phyloP scores from a whole-genome alignment of 2,797 vertebrate genomes.

The Phoebastria nigripes region DNA sequence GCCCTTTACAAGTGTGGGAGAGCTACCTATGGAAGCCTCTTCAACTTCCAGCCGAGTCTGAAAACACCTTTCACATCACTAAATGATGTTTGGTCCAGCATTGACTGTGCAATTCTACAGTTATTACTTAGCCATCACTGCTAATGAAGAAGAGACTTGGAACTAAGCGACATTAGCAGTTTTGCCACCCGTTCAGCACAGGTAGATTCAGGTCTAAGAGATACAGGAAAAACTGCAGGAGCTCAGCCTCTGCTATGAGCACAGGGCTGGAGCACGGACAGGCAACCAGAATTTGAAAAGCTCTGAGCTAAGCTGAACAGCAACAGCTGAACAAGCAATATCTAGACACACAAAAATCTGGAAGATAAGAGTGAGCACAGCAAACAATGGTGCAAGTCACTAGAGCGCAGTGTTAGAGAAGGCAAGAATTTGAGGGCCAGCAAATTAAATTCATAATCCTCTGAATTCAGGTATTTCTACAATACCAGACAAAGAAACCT shows the following conservation, averaged over 20 bases:
- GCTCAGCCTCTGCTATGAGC: neutral
- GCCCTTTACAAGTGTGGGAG: neutral
- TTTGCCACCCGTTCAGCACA: neutral
- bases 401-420: constrained; percentile 21
- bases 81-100: neutral
- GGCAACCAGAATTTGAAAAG: neutral
- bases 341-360: neutral
- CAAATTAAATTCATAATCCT: neutral
- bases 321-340: constrained; percentile 48
- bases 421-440: neutral
- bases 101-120: neutral
- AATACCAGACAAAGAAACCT: neutral
- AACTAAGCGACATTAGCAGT: neutral
- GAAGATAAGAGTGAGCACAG: constrained; percentile 22
- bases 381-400: constrained; percentile 31
- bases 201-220: neutral
- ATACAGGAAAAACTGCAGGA: neutral
- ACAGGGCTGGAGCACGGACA: neutral
- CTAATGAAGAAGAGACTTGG: neutral
- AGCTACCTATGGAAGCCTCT: neutral
- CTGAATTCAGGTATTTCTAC: neutral
- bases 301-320: constrained; percentile 2
- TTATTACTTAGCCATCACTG: neutral
- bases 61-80: neutral
- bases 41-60: neutral